Conservation (phyloP, 2,113 vertebrate genomes). For the Passer montanus region DNA sequence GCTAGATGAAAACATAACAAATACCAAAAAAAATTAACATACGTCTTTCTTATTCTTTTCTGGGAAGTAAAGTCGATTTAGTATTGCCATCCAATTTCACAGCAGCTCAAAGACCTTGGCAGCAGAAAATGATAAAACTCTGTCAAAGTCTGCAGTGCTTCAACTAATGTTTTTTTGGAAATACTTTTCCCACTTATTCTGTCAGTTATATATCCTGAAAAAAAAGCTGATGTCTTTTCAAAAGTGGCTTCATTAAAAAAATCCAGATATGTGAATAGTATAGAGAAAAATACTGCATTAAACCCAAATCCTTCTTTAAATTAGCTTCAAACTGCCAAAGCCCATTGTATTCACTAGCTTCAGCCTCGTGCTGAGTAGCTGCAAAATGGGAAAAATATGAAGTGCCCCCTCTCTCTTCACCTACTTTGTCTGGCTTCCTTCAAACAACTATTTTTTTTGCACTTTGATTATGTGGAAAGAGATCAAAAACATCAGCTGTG, state of each 20-base stretch:
- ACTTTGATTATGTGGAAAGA: neutral
- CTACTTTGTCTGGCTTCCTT: neutral
- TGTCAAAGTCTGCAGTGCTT: neutral
- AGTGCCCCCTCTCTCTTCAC: neutral
- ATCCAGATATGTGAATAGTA: neutral
- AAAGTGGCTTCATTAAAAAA: neutral
- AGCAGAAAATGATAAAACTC: neutral
- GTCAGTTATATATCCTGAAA: neutral
- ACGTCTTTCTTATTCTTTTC: neutral
- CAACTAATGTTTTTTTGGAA: neutral
- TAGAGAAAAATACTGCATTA: neutral
- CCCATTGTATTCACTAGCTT: neutral
- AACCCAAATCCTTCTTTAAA: neutral
- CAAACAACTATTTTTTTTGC: neutral
- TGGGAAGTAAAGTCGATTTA: neutral
- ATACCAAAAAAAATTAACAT: neutral
- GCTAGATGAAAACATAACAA: neutral
- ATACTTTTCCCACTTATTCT: neutral
- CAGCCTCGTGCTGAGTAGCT: accelerated
- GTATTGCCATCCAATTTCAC: neutral
- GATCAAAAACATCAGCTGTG: neutral
- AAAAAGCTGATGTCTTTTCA: neutral
- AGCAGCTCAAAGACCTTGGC: neutral
- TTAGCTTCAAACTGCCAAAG: neutral
- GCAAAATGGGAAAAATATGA: neutral